phyloP scores from a whole-genome alignment of 1,140 invertebrate genomes.

The Lucilia sericata region DNA sequence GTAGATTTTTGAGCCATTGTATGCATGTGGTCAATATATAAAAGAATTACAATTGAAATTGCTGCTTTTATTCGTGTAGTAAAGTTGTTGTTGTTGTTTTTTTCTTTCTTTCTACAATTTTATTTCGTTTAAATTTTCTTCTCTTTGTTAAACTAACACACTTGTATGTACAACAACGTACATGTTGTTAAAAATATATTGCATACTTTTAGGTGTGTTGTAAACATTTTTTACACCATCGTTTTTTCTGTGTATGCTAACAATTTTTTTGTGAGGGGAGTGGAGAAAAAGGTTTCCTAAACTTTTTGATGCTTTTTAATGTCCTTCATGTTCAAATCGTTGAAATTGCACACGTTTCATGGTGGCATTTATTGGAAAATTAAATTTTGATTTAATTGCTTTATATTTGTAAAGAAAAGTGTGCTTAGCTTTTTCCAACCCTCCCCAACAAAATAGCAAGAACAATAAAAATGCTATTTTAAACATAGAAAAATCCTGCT shows the following conservation, averaged over 20 bases:
- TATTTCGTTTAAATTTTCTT: neutral
- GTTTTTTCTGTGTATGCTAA: neutral
- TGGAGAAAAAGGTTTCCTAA: neutral
- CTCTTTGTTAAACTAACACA: neutral
- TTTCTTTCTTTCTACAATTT: neutral
- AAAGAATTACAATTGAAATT: slow-evolving; percentile 41
- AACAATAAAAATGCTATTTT: too few species aligned
- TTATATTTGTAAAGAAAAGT: neutral
- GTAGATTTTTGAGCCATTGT: neutral
- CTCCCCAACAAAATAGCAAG: too few species aligned
- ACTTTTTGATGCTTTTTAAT: slow-evolving; percentile 1
- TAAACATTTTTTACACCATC: slow-evolving; percentile 34
- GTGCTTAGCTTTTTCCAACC: too few species aligned
- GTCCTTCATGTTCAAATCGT: slow-evolving; percentile 23
- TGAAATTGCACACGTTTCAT: slow-evolving; percentile 33
- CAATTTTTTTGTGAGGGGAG: neutral
- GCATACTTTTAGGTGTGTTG: slow-evolving; percentile 35
- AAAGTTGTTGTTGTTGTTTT: neutral
- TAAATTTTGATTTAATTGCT: slow-evolving; percentile 44
- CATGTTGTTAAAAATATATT: slow-evolving; percentile 31
- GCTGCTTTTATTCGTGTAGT: slow-evolving; percentile 9
- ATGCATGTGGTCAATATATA: slow-evolving; percentile 33
- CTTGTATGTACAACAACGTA: neutral
- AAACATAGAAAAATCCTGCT: too few species aligned
- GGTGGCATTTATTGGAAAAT: slow-evolving; percentile 39